Base-by-base conservation (phyloP, 2,797 vertebrate genomes). In the Microchirus variegatus region DNA sequence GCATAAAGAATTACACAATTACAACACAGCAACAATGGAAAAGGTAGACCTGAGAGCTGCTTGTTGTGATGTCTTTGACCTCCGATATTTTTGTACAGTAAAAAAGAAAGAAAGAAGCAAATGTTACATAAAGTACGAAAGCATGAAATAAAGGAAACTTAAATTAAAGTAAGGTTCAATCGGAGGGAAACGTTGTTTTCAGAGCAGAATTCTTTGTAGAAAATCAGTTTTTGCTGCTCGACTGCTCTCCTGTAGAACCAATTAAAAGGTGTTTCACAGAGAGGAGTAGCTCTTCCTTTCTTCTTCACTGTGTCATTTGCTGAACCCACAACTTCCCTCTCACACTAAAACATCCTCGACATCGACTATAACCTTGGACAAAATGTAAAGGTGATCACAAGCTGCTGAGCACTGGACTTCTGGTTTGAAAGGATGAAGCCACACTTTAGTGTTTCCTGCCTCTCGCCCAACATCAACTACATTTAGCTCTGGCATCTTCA, bases 211-310 rank as follows among this genome's bases (percentile, higher is more conserved):
- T 31, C 31, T 31, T 31, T 31, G 31, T 31, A 31, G 31, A 31
- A 31, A 31, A 31, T 31, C 31, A 31, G 31, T 31, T 31, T 31
- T 31, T 31, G 7, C 31, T 75, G 82, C 78, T 80, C 80, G 77
- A 64, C 83, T 85, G 79, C 81, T 82, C 79, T 61, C 59, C 63
- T 1, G 13, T 60, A 43, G 71, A 75, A 49, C 61, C 67, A 82
- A 84, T 81, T 73, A 70, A 81, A 81, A 65, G 56, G 51, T 53
- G 59, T 70, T 82, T 80, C 74, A 70, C 10, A 5, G 75, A 5
- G 75, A 47, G 63, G 75, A 79, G 74, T 31, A 31, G 31, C 31
- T 31, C 31, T 31, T 31, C 31, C 31, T 31, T 31, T 68, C 56
- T 37, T 67, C 15, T 63, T 52, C 65, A 72, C 65, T 75, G 56